Base-by-base conservation (phyloP, 2,797 vertebrate genomes). In the Neoniphon sammara region DNA sequence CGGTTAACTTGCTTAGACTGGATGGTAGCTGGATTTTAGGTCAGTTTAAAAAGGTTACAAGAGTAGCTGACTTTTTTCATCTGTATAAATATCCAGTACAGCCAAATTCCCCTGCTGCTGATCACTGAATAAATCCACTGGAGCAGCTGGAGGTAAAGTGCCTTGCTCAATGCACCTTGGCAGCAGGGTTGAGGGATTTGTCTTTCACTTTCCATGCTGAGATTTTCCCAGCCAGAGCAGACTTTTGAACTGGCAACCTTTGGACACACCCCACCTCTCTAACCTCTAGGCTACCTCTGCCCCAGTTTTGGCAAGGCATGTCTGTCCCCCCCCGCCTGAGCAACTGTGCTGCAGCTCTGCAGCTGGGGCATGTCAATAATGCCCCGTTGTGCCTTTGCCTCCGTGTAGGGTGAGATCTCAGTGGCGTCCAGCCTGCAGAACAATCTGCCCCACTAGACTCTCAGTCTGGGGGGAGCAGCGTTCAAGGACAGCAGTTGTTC, bases 401-500 rank as follows among this genome's bases (percentile, higher is more conserved):
- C 67, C 61, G 70, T 73, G 70, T 58, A 83, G 77, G 77, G 75
- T 78, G 73, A 84, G 81, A 84, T 87, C 81, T 81, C 75, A 70
- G 79, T 82, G 90, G 87, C 83, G 62, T 89, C 82, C 61, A 78
- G 86, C 81, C 76, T 78, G 73, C 52, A 65, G 49, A 49, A 64
- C 70, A 78, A 60, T 84, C 76, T 34, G 66, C 71, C 78, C 80
- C 64, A 1, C 68, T 60, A 66, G 82, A 84, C 85, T 66, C 69
- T 0, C 20, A 77, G 80, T 80, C 84, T 84, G 72, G 65, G 73
- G 77, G 76, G 70, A 84, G 78, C 55, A 61, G 70, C 74, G 81
- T 85, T 90, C 83, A 86, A 86, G 83, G 80, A 67, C 89, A 89
- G 81, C 93, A 93, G 93, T 91, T 92, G 90, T 90, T 90, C 73